Base-by-base conservation (phyloP, 2,888 invertebrate genomes). In the Ferdinandea cuprea region DNA sequence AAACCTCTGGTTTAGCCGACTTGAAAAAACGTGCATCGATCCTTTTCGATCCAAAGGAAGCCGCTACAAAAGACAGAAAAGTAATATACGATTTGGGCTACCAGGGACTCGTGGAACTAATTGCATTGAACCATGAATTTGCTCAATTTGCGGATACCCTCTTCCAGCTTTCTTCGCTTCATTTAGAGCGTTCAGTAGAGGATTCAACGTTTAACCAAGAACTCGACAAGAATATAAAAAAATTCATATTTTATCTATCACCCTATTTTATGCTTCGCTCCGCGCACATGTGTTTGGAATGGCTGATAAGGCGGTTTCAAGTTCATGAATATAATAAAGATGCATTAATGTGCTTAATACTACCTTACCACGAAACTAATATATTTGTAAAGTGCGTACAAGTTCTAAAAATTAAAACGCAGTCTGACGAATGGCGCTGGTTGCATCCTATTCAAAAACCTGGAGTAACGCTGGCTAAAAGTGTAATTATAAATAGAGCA, bases 351-450 rank as follows among this genome's bases (percentile, higher is more conserved):
- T 92, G 94, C 79, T 92, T 97, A 7, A 95, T 97, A 68, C 90
- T 99, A 66, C 99, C 99, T 0, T 99, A 98, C 89, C 98, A 99
- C 90, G 97, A 98, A 87, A 97, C 97, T 0, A 95, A 95, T 85
- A 95, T 96, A 83, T 99, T 99, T 91, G 94, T 96, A 0, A 91
- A 94, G 87, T 93, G 97, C 56, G 89, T 99, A 1, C 96, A 98
- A 89, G 92, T 97, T 0, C 88, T 96, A 86, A 92, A 94, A 63
- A 89, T 98, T 9, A 92, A 92, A 17, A 91, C 93, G 6, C 87
- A 89, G 0, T 91, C 91, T n/a, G 93, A 93, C 65, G 92, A 93
- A 73, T 98, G 96, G 96, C 91, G 92, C 85, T 98, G 97, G 95
- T 90, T 99, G 28, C 90, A 92, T 28, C 92, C 94, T 0, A 88